A percentile compares a stretch with the other conserved stretches of the same genome.
Conservation (phyloP, 2,888 invertebrate species). For the Petrolisthes cinctipes region DNA sequence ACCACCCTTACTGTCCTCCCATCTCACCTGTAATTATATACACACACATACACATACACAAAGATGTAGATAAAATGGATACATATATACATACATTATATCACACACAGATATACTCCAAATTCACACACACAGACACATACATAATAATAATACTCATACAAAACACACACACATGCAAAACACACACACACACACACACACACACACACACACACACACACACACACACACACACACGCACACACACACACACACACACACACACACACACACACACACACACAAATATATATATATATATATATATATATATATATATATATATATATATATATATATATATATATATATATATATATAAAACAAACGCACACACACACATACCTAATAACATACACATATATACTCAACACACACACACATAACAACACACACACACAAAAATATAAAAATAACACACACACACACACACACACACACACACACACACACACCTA, state of each 20-base stretch:
- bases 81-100: too few species aligned
- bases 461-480: too few species aligned
- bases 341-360: too few species aligned
- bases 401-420: too few species aligned
- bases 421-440: too few species aligned
- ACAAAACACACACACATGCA: neutral
- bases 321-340: too few species aligned
- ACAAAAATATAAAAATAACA: too few species aligned
- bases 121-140: conserved; percentile 65
- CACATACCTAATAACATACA: too few species aligned
- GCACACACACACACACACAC: neutral
- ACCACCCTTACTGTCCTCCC: conserved; percentile 88
- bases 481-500: too few species aligned
- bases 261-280: neutral
- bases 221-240: neutral
- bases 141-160: neutral
- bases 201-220: conserved; percentile 66
- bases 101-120: neutral
- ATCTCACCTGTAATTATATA: conserved; percentile 77
- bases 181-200: conserved; percentile 3
- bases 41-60: conserved; percentile 34
- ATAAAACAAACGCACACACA: too few species aligned
- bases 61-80: conserved; percentile 61
- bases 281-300: too few species aligned
- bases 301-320: too few species aligned